Evolutionary conservation across 2,888 invertebrate species (phyloP), one percentile per base, ranked within the genome.

Genomic region (Bellardia bayeri): DNA sequence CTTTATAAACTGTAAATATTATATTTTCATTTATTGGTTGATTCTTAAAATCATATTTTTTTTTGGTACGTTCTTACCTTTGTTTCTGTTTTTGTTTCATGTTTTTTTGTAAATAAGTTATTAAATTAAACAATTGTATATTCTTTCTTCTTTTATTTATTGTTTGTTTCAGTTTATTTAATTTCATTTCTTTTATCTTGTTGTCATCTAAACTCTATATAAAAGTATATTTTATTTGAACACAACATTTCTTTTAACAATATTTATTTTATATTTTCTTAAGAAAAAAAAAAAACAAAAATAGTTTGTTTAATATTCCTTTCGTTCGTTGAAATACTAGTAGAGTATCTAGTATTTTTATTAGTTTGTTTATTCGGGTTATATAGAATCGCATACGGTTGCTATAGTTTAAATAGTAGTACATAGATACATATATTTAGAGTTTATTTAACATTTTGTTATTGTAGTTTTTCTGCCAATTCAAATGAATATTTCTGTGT

Each of bases 351-450:
- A 68, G 74, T 81, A 74, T 83, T 91, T 93, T 93, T 92, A 93
- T 93, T 91, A 92, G 93, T 94, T 93, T 94, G 93, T 93, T 93
- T 94, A 93, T 94, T 94, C 92, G 92, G 92, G 92, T 93, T 93
- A 75, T 75, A 49, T 75, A 49, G n/a, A 64, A 33, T 45, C 11
- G 23, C 40, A 64, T 74, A 79, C 16, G 91, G 94, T 93, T 93
- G 93, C 94, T 90, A 93, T 92, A 91, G 93, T 90, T 90, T 86
- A 82, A 54, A 54, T 49, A 54, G n/a, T 54, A n/a, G n/a, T 54
- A n/a, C 13, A 14, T n/a, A 54, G 4, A 54, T 13, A 54, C 6
- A 3, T n/a, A 54, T 37, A 37, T 37, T 63, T 40, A 23, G 79
- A 69, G 42, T 66, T 72, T 63, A 89, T 92, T 91, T 88, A 90